A percentile compares a stretch with the other conserved stretches of the same genome.
Evolutionary conservation across 2,888 invertebrate genomes (phyloP).

Genomic region (Eurytoma californica): DNA sequence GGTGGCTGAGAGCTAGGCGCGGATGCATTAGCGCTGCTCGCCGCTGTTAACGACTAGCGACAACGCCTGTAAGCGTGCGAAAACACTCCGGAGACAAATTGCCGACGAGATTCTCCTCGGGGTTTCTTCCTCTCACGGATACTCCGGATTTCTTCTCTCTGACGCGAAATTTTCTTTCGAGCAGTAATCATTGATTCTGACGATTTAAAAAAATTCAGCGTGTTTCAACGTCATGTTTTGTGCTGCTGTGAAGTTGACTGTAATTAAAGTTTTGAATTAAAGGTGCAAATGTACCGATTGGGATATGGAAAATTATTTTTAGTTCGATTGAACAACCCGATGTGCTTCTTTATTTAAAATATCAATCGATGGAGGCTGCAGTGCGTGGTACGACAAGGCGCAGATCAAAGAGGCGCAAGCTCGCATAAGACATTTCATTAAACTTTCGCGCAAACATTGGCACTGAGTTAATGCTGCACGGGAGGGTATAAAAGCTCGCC

Average conservation of each 20-base stretch:
- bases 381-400: neutral
- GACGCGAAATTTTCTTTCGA: no score
- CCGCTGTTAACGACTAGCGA: constrained; percentile 23
- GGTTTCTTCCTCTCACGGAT: neutral
- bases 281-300: neutral
- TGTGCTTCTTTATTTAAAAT: neutral
- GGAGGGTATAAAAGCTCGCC: neutral
- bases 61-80: constrained; percentile 4
- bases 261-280: neutral
- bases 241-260: neutral
- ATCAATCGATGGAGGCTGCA: neutral
- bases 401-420: constrained; percentile 15
- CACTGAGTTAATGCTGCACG: constrained; percentile 18
- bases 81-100: constrained; percentile 22
- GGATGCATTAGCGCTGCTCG: neutral
- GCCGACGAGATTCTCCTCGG: neutral
- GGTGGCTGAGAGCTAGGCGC: neutral
- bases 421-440: constrained; percentile 25
- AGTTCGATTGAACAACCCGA: no score
- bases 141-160: no score
- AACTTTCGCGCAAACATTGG: constrained; percentile 43
- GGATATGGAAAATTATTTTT: no score
- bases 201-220: no score
- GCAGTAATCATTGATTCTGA: no score
- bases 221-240: no score